phyloP scores from a whole-genome alignment of 1,140 invertebrate species.

The Ganaspis sp. region DNA sequence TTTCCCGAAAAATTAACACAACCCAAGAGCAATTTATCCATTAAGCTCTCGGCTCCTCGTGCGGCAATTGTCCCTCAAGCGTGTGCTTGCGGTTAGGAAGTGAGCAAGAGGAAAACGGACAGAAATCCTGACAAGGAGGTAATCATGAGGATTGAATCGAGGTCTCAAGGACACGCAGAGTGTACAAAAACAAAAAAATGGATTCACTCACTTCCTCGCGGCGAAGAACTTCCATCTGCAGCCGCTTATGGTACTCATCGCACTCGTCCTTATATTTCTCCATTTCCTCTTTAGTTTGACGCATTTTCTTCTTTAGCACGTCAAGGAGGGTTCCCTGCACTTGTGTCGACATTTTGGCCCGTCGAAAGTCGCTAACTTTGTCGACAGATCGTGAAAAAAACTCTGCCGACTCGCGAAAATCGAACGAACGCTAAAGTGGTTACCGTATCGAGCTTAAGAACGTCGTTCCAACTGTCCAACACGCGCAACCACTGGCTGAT shows the following conservation, averaged over 20 bases:
- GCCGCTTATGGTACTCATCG: slow-evolving; percentile 92
- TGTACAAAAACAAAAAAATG: slow-evolving; percentile 22
- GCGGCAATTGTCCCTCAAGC: background rate
- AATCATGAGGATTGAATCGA: background rate
- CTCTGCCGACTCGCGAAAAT: background rate
- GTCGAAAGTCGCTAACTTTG: background rate
- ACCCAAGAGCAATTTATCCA: background rate
- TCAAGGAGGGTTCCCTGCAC: slow-evolving; percentile 93
- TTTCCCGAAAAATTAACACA: background rate
- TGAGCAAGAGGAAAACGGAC: background rate
- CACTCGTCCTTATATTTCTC: slow-evolving; percentile 97
- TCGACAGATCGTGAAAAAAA: slow-evolving; percentile 29
- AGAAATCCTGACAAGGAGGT: slow-evolving; percentile 7
- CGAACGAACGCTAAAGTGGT: slow-evolving; percentile 32
- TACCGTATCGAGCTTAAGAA: slow-evolving; percentile 36
- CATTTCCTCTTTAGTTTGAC: slow-evolving; percentile 97
- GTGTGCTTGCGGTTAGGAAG: slow-evolving; percentile 28
- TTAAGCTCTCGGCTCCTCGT: background rate
- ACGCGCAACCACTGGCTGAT: slow-evolving; percentile 32
- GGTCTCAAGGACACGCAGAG: slow-evolving; percentile 27
- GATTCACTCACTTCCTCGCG: slow-evolving; percentile 93
- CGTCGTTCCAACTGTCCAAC: slow-evolving; percentile 28
- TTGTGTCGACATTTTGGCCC: slow-evolving; percentile 86
- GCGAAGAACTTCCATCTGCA: slow-evolving; percentile 92
- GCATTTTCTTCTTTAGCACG: slow-evolving; percentile 99